Evolutionary conservation across 2,113 vertebrate genomes (phyloP).

Genomic region (Oncorhynchus kisutch): DNA sequence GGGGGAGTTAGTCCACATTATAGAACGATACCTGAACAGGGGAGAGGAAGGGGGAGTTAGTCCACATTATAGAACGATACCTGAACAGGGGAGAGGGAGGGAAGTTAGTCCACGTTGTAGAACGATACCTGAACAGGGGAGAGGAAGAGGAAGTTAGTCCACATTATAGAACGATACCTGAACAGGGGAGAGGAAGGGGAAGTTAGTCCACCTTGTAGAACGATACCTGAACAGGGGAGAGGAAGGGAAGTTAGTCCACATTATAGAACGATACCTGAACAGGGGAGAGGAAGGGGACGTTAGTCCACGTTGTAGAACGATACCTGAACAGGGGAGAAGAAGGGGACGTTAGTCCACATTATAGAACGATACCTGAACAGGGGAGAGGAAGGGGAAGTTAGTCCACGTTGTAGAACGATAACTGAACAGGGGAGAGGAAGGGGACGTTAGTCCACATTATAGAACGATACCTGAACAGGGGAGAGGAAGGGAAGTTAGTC

Average conservation of each 20-base stretch:
- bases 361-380: constrained; percentile 64
- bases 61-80: constrained; percentile 71
- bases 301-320: constrained; percentile 67
- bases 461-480: too few species aligned
- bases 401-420: constrained; percentile 70
- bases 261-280: constrained; percentile 67
- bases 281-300: neutral
- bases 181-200: neutral
- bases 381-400: neutral
- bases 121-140: constrained; percentile 58
- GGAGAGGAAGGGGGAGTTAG: neutral
- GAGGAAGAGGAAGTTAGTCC: constrained; percentile 16
- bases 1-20: constrained; percentile 53
- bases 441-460: too few species aligned
- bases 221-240: constrained; percentile 46
- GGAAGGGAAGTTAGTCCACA: constrained; percentile 24
- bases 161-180: constrained; percentile 68
- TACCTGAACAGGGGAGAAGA: constrained; percentile 26
- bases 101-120: constrained; percentile 52
- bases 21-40: constrained; percentile 63
- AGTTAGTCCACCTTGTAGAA: constrained; percentile 61
- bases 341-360: constrained; percentile 40
- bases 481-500: too few species aligned
- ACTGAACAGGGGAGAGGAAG: neutral
- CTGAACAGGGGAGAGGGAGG: neutral